phyloP scores from a whole-genome alignment of 2,113 vertebrate species.

The Vulpes ferrilata region DNA sequence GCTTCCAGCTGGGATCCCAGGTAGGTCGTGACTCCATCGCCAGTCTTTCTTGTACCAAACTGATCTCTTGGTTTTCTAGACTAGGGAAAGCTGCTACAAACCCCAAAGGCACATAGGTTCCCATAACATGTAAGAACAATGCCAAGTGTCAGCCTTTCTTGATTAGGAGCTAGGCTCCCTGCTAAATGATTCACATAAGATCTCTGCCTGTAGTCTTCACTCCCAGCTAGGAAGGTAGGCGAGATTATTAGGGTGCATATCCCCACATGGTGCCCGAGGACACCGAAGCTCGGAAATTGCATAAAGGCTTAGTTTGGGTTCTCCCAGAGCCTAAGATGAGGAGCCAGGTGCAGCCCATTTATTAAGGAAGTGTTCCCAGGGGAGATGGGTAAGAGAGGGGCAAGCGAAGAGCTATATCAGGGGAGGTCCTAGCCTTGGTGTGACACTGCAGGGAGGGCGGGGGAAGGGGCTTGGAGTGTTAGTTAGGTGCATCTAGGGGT shows the following conservation, averaged over 20 bases:
- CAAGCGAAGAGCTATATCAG: neutral
- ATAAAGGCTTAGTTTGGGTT: neutral
- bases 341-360: neutral
- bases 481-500: neutral
- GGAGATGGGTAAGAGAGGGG: neutral
- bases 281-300: neutral
- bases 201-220: neutral
- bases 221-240: neutral
- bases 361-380: neutral
- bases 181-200: neutral
- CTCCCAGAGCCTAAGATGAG: neutral
- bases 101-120: neutral
- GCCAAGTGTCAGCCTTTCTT: neutral
- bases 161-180: neutral
- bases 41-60: neutral
- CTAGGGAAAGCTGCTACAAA: neutral
- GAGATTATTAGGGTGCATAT: neutral
- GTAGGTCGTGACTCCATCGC: accelerated
- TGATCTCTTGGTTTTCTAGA: neutral
- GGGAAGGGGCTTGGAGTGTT: neutral
- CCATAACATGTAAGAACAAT: accelerated
- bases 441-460: accelerated
- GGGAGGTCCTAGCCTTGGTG: neutral
- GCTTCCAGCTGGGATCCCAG: neutral
- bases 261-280: neutral